These are phyloP conservation scores for Ostrea edulis DNA, from an alignment of 1,140 invertebrate genomes.

Conservation along the genomic window DNA sequence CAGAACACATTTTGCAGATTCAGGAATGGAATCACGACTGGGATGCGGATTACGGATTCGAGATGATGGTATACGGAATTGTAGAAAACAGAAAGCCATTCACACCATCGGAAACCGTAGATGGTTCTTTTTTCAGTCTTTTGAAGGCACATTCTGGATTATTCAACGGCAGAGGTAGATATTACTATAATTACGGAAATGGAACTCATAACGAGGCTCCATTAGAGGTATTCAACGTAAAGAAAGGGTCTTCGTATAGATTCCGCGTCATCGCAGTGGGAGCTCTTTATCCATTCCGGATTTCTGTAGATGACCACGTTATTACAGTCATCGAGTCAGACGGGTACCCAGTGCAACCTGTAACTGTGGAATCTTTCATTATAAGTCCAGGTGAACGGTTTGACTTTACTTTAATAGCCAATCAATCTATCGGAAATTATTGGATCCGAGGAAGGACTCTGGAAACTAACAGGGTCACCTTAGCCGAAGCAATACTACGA, in stretches of 20 bases:
- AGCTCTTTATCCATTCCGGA: slow-evolving; percentile 66
- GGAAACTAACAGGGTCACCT: slow-evolving; percentile 62
- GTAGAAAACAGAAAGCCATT: slow-evolving; percentile 56
- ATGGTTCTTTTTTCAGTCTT: slow-evolving; percentile 61
- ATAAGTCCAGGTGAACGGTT: slow-evolving; percentile 87
- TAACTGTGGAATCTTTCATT: slow-evolving; percentile 80
- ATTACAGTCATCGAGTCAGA: slow-evolving; percentile 89
- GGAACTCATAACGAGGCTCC: slow-evolving; percentile 67
- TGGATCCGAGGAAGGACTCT: slow-evolving; percentile 87
- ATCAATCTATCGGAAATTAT: slow-evolving; percentile 86
- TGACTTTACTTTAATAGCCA: slow-evolving; percentile 90
- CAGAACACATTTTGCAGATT: slow-evolving; percentile 62
- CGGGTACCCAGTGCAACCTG: slow-evolving; percentile 88
- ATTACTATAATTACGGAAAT: slow-evolving; percentile 51
- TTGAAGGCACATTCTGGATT: slow-evolving; percentile 69
- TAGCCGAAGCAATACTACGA: slow-evolving; percentile 84
- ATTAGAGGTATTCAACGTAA: slow-evolving; percentile 65
- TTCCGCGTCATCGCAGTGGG: slow-evolving; percentile 72
- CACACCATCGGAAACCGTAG: slow-evolving; percentile 48
- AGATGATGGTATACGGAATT: slow-evolving; percentile 65
- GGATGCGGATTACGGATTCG: slow-evolving; percentile 63
- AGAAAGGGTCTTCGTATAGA: slow-evolving; percentile 58
- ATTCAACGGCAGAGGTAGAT: slow-evolving; percentile 73
- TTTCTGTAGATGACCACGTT: slow-evolving; percentile 92
- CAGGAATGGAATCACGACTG: slow-evolving; percentile 74